These are phyloP conservation scores for Heterodera schachtii DNA, from an alignment of 1,140 invertebrate genomes.

Conservation along the genomic window DNA sequence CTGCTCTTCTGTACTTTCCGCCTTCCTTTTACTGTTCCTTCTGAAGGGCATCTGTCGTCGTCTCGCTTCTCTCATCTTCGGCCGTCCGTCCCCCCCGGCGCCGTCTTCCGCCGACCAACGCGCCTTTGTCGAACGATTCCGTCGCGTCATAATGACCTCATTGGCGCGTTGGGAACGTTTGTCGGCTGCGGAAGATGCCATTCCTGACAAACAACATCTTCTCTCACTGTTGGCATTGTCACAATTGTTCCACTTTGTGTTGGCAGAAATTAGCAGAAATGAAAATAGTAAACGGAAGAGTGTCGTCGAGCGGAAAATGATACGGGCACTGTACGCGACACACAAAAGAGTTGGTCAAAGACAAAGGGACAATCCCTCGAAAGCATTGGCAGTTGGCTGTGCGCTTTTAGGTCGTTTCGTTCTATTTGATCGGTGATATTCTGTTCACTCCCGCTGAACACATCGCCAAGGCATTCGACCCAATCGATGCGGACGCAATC, in stretches of 20 bases:
- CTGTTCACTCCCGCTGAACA: slow-evolving; percentile 29
- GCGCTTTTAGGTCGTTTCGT: slow-evolving; percentile 27
- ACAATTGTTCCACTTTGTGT: slow-evolving; percentile 19
- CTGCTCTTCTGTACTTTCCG: not conserved
- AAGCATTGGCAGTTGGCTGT: not conserved
- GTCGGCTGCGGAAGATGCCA: slow-evolving; percentile 67
- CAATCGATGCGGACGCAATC: slow-evolving; percentile 23
- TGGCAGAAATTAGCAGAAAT: slow-evolving; percentile 9
- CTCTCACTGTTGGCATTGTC: slow-evolving; percentile 17
- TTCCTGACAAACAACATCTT: slow-evolving; percentile 73
- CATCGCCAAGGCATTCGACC: not conserved
- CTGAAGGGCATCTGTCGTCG: not conserved
- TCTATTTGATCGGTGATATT: slow-evolving; percentile 37
- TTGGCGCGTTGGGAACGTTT: slow-evolving; percentile 42
- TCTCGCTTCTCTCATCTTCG: not conserved
- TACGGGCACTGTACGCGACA: slow-evolving; percentile 75
- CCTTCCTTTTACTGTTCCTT: slow-evolving; percentile 5
- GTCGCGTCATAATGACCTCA: slow-evolving; percentile 71
- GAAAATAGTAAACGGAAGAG: slow-evolving; percentile 48
- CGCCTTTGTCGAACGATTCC: slow-evolving; percentile 69
- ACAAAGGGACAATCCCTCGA: too few species aligned
- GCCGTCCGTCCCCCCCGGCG: not conserved
- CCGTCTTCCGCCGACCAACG: slow-evolving; percentile 12
- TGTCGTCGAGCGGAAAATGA: slow-evolving; percentile 77
- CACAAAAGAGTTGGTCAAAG: slow-evolving; percentile 73